Percentiles rank a stretch among this genome's conserved stretches.
Evolutionary conservation across 2,113 vertebrate species (phyloP).

Genomic region (Nettapus auritus): DNA sequence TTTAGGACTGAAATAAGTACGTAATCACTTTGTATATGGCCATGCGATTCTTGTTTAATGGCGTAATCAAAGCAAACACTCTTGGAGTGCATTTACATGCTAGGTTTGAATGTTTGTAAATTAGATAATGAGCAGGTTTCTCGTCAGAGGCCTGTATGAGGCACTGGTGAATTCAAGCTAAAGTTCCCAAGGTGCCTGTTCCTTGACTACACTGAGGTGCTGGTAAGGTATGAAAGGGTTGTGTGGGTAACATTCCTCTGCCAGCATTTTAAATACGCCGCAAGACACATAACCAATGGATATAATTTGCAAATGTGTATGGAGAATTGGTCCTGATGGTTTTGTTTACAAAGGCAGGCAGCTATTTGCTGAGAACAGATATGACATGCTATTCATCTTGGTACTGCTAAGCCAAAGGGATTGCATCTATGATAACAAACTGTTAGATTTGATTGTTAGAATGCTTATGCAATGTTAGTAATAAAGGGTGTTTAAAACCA

Average conservation of each 20-base stretch:
- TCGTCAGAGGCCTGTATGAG: background rate
- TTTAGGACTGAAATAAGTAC: background rate
- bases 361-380: conserved; percentile 64
- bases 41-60: background rate
- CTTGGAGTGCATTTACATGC: background rate
- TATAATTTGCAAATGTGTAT: conserved; percentile 40
- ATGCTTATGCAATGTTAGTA: conserved; percentile 61
- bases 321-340: conserved; percentile 52
- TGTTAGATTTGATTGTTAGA: conserved; percentile 66
- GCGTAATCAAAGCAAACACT: background rate
- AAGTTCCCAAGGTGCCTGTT: background rate
- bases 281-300: conserved; percentile 8
- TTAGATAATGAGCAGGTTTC: background rate
- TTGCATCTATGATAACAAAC: conserved; percentile 58
- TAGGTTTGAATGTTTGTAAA: background rate
- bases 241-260: background rate
- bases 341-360: conserved; percentile 60
- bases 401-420: conserved; percentile 50
- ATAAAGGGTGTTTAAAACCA: conserved; percentile 58
- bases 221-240: background rate
- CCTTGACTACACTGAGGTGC: background rate
- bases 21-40: background rate
- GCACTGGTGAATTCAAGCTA: background rate
- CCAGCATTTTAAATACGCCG: background rate
- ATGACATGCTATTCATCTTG: conserved; percentile 55